Evolutionary conservation across 2,797 vertebrate genomes (phyloP).

Genomic region (Pogonophryne albipinna): DNA sequence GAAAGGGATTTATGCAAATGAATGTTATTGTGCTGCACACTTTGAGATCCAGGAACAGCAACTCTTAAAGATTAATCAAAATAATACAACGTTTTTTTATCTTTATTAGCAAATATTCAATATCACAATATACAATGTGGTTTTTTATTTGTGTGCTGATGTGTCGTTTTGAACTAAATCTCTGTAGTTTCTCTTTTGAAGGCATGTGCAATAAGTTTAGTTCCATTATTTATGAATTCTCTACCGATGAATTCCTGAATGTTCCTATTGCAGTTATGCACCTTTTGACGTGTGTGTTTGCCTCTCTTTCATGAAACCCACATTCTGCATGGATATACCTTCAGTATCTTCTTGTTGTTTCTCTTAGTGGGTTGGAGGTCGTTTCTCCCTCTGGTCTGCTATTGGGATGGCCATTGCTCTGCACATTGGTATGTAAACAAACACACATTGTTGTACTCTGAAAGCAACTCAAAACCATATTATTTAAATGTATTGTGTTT

Average conservation of each 20-base stretch:
- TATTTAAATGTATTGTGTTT: neutral
- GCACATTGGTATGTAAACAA: constrained; percentile 89
- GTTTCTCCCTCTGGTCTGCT: constrained; percentile 97
- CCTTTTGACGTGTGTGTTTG: too few species aligned
- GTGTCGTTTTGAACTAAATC: too few species aligned
- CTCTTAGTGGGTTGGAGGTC: constrained; percentile 96
- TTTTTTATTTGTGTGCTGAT: too few species aligned
- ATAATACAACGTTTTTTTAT: too few species aligned
- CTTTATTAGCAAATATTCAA: too few species aligned
- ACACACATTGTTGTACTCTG: neutral
- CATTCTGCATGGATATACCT: constrained; percentile 9
- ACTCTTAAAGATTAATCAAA: too few species aligned
- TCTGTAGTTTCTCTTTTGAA: too few species aligned
- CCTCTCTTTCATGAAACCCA: neutral
- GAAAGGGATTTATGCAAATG: neutral
- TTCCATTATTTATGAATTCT: too few species aligned
- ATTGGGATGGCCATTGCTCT: constrained; percentile 98
- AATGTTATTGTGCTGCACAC: neutral
- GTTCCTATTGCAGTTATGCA: too few species aligned
- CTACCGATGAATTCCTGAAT: neutral
- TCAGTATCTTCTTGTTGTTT: constrained; percentile 16
- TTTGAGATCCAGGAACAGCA: too few species aligned
- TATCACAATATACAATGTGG: too few species aligned
- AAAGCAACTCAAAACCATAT: neutral
- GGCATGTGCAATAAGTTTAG: too few species aligned